A percentile compares a stretch with the other conserved stretches of the same genome.
phyloP scores from a whole-genome alignment of 2,888 invertebrate genomes.

The Lochmaea crataegi region DNA sequence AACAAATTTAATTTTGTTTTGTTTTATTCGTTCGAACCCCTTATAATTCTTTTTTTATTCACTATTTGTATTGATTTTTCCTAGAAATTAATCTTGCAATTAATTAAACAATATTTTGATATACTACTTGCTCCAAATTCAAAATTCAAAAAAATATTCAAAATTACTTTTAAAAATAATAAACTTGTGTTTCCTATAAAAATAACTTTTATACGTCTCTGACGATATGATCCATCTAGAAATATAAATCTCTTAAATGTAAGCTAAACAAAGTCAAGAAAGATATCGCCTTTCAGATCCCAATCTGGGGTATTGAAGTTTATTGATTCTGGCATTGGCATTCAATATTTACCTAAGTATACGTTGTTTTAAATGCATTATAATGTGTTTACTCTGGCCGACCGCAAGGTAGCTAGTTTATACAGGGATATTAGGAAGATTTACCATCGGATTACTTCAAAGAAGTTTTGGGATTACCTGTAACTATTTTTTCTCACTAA shows the following conservation, averaged over 20 bases:
- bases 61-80: too few relatives aligned
- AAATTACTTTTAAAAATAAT: too few relatives aligned
- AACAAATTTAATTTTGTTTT: too few relatives aligned
- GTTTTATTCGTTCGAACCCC: too few relatives aligned
- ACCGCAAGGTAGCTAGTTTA: slow-evolving; percentile 23
- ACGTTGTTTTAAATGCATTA: slow-evolving; percentile 58
- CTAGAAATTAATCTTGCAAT: too few relatives aligned
- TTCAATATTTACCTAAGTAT: slow-evolving; percentile 58
- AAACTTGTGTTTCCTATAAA: neutral
- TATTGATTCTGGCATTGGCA: slow-evolving; percentile 59
- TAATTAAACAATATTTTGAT: too few relatives aligned
- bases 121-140: too few relatives aligned
- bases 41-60: too few relatives aligned
- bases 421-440: slow-evolving; percentile 12
- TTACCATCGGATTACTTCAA: slow-evolving; percentile 12
- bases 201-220: slow-evolving; percentile 36
- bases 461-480: neutral
- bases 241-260: slow-evolving; percentile 53
- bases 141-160: too few relatives aligned
- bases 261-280: slow-evolving; percentile 53
- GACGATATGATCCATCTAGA: slow-evolving; percentile 46
- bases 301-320: slow-evolving; percentile 57
- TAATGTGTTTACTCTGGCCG: slow-evolving; percentile 56
- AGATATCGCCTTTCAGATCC: slow-evolving; percentile 56
- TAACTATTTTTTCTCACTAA: neutral